Base-by-base conservation (phyloP, 2,113 vertebrate genomes). In the Rhinopomastus cyanomelas region DNA sequence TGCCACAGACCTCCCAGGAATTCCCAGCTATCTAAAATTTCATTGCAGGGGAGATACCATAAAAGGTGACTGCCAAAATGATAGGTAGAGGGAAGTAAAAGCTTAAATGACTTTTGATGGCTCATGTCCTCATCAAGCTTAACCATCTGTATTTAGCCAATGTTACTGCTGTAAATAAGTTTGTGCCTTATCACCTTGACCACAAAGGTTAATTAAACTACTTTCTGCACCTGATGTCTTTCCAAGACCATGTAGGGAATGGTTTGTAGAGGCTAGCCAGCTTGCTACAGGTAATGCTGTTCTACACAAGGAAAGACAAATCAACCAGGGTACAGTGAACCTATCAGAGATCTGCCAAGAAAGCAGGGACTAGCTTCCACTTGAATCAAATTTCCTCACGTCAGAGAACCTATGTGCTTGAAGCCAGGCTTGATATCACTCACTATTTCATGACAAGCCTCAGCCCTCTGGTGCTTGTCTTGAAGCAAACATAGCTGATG, bases 111-210 rank as follows among this genome's bases (percentile, higher is more conserved):
- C 14, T 11, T 64, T 65, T 68, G 59, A 81, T 0, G 0, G 34
- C 66, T 81, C 30, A 72, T 65, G 37, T 88, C 55, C 30, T 87
- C 79, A 74, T 93, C 80, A 81, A 57, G 60, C 48, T 92, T 77
- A 83, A 77, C 44, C 39, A 57, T 68, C 87, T 77, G 21, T 91
- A 85, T 82, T 92, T 67, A 85, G 65, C 18, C 72, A 71, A 23
- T 15, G 23, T 77, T 73, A 82, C 71, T 77, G 71, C 44, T 87
- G 56, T 27, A 83, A 93, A 46, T 71, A 83, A 85, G 81, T 89
- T 87, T 81, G 85, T 89, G 80, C 82, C 39, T 94, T 96, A 95
- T 91, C 93, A 87, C 73, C 59, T 60, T 78, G 60, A 89, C 89
- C 2, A 0, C 60, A 91, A 66, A 94, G 48, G 65, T 88, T 93